phyloP scores from a whole-genome alignment of 2,797 vertebrate species.

The Psittacula derbiana region DNA sequence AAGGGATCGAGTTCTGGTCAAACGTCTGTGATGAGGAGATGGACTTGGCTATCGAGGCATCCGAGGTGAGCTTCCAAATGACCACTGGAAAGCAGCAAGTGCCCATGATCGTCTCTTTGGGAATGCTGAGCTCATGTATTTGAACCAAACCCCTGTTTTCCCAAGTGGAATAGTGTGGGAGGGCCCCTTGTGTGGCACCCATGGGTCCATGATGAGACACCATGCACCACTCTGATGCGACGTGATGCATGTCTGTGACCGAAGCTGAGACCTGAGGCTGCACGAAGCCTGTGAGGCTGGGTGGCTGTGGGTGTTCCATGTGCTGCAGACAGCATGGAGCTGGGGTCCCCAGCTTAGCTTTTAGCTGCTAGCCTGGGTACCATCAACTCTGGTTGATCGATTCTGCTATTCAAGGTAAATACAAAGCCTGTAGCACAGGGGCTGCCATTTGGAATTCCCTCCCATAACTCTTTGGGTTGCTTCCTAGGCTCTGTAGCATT shows the following conservation, averaged over 20 bases:
- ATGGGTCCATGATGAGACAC: background rate
- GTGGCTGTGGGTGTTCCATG: fast-evolving
- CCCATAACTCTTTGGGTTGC: background rate
- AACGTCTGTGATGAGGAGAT: conserved; percentile 98
- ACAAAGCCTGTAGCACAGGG: background rate
- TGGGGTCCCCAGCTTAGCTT: background rate
- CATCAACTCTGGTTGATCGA: fast-evolving
- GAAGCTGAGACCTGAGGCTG: background rate
- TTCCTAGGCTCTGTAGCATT: background rate
- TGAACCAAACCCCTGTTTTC: fast-evolving
- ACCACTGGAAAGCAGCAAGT: fast-evolving
- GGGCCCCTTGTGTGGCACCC: background rate
- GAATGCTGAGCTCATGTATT: fast-evolving
- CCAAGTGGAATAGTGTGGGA: background rate
- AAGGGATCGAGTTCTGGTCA: conserved; percentile 99
- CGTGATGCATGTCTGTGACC: background rate
- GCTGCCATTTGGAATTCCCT: background rate
- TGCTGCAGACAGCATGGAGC: fast-evolving
- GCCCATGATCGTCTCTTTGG: fast-evolving
- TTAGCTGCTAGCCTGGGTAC: background rate
- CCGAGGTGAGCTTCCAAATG: conserved; percentile 81
- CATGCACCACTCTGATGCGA: background rate
- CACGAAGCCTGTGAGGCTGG: fast-evolving
- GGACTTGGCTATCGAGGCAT: conserved; percentile 97
- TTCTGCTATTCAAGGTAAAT: fast-evolving